Base-by-base conservation (phyloP, 1,140 invertebrate species). In the Scylla paramamosain region DNA sequence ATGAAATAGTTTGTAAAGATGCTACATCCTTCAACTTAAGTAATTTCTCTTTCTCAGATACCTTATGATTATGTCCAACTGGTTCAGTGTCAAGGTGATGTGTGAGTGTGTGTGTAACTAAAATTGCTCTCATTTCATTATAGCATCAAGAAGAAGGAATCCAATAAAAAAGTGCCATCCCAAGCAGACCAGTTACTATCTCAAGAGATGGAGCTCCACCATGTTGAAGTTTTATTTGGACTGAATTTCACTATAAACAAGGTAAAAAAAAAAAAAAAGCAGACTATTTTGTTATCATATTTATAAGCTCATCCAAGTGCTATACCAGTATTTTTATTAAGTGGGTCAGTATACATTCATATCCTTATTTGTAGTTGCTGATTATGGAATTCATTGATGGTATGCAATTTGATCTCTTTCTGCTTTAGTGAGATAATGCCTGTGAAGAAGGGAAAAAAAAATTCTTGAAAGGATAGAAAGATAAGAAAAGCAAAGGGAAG, bases 181-280 rank as follows among this genome's bases (percentile, higher is more conserved):
- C 89, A 45, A 31, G 92, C 77, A 25, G 87, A 67, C 31, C 88
- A 95, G 25, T 29, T 94, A 25, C 31, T 91, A 28, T 84, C 67
- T 29, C 29, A 52, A 94, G n/a, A 89, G 67, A 4, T 32, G 84
- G 59, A 90, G 20, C 88, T 67, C 29, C 59, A 94, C 32, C 82
- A 88, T 77, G 46, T 91, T 83, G 93, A 96, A 29, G 90, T 95
- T 14, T 93, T 97, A 4, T 84, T 86, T 84, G 94, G 96, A 89
- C 96, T 97, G 4, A 96, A 96, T 92, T 96, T 97, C 67, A 93
- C 92, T 83, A 96, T 96, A 28, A 96, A 96, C 8, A 97, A 97
- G 96, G 97, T 97, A 96, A 45, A 46, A 14, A 1, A 52, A 39
- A 28, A 10, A 10, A 77, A n/a, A 14, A 14, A 29, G 4, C 0